phyloP scores from a whole-genome alignment of 1,140 invertebrate species.

The Araneus ventricosus region DNA sequence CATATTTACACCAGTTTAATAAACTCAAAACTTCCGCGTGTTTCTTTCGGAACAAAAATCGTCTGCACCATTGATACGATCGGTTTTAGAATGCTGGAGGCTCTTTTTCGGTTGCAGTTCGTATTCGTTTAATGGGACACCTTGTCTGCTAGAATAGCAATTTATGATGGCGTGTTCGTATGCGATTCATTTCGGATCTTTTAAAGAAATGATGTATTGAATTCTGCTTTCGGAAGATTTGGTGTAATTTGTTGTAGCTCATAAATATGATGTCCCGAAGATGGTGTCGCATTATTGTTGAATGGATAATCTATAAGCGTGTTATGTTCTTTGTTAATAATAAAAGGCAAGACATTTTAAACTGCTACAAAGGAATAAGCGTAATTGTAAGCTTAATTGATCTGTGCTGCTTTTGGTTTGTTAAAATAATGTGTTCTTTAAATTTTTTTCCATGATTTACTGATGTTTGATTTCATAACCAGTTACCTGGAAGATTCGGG shows the following conservation, averaged over 20 bases:
- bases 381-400: too few relatives aligned
- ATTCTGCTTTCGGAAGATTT: background rate
- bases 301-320: too few relatives aligned
- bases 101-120: background rate
- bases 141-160: background rate
- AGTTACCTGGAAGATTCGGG: too few relatives aligned
- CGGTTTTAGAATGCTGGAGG: background rate
- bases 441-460: too few relatives aligned
- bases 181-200: background rate
- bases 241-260: background rate
- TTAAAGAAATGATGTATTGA: background rate
- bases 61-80: background rate
- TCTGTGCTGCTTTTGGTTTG: too few relatives aligned
- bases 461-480: too few relatives aligned
- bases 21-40: slow-evolving; percentile 29
- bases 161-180: background rate
- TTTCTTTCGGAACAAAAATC: slow-evolving; percentile 14
- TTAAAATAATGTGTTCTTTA: too few relatives aligned
- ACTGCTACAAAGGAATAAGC: too few relatives aligned
- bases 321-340: too few relatives aligned
- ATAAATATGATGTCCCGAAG: background rate
- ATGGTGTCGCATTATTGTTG: too few relatives aligned
- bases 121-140: slow-evolving; percentile 38
- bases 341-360: too few relatives aligned
- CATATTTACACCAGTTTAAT: slow-evolving; percentile 50